These are phyloP conservation scores for Marisa cornuarietis DNA, from an alignment of 1,140 invertebrate genomes.

Conservation along the genomic window DNA sequence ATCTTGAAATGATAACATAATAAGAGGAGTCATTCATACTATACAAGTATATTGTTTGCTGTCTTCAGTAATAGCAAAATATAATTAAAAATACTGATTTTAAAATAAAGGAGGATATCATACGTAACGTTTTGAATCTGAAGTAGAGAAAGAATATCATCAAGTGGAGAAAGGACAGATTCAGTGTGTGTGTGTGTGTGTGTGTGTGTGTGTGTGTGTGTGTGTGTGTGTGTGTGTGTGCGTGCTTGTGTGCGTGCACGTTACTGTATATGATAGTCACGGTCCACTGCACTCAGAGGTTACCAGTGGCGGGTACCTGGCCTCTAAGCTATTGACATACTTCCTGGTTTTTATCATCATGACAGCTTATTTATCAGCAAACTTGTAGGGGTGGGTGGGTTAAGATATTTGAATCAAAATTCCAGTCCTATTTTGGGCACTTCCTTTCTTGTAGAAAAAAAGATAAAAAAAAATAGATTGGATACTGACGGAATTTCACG, in stretches of 20 bases:
- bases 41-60: background rate
- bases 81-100: background rate
- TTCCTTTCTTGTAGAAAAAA: background rate
- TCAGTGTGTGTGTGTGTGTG: slow-evolving; percentile 7
- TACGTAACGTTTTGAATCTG: background rate
- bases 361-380: too few relatives aligned
- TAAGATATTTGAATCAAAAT: too few relatives aligned
- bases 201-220: slow-evolving; percentile 7
- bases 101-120: background rate
- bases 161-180: background rate
- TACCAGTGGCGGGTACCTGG: background rate
- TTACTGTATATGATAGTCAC: background rate
- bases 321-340: background rate
- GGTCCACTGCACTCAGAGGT: background rate
- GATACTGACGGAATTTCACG: background rate
- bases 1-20: background rate
- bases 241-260: too few relatives aligned
- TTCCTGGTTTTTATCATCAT: background rate
- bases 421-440: background rate
- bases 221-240: slow-evolving; percentile 8
- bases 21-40: background rate
- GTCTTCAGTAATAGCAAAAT: background rate
- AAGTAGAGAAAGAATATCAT: background rate
- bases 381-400: too few relatives aligned
- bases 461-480: too few relatives aligned